phyloP scores from a whole-genome alignment of 2,888 invertebrate species.

The Malthinus seriepunctatus region DNA sequence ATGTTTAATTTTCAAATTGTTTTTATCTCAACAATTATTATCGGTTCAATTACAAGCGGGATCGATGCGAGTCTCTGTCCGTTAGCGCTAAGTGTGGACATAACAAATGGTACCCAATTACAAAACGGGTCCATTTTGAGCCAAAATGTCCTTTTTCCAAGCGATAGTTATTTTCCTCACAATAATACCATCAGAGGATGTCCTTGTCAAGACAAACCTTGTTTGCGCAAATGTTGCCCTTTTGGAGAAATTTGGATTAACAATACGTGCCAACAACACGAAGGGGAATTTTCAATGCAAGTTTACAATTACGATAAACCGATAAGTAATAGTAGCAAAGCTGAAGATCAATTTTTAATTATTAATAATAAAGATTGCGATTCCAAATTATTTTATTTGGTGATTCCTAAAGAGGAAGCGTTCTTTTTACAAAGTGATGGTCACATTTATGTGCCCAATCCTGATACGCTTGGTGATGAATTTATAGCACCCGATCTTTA shows the following conservation, averaged over 20 bases:
- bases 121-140: constrained; percentile 13
- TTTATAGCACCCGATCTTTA: background rate
- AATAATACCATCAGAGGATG: constrained; percentile 1
- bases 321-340: background rate
- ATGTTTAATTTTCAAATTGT: background rate
- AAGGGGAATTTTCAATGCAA: background rate
- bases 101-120: constrained; percentile 20
- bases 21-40: background rate
- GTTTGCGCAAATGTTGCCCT: constrained; percentile 16
- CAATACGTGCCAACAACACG: background rate
- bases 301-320: background rate
- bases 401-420: background rate
- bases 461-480: background rate
- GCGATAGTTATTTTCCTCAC: background rate
- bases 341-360: constrained; percentile 16
- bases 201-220: constrained; percentile 6
- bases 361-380: constrained; percentile 7
- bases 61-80: background rate
- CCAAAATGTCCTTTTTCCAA: constrained; percentile 18
- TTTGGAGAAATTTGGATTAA: constrained; percentile 1
- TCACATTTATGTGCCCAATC: background rate
- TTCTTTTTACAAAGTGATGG: constrained; percentile 7
- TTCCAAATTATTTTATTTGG: background rate
- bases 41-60: background rate
- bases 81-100: constrained; percentile 18